Conservation (phyloP, 2,113 vertebrate genomes). For the Lycaon pictus region DNA sequence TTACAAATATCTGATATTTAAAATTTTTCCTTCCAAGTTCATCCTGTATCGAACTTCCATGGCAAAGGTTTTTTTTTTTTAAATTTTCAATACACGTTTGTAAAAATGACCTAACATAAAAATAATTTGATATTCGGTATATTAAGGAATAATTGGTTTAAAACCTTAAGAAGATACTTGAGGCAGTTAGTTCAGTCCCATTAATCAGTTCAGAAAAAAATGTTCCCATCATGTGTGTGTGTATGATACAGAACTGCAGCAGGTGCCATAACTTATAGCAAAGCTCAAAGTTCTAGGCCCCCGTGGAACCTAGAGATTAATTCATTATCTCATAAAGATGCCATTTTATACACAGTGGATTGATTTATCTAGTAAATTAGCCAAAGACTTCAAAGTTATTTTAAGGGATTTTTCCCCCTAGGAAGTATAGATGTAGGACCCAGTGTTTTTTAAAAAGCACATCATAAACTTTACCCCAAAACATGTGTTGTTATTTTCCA, state of each 20-base stretch:
- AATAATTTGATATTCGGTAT: neutral
- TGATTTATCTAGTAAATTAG: conserved; percentile 46
- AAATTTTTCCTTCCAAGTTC: neutral
- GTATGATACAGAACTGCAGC: neutral
- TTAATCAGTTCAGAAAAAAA: conserved; percentile 12
- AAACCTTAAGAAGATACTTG: neutral
- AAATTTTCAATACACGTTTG: neutral
- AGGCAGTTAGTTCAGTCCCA: neutral
- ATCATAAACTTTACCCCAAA: neutral
- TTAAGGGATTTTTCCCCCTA: neutral
- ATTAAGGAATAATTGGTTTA: conserved; percentile 15
- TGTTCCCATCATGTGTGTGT: neutral
- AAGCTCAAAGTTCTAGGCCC: neutral
- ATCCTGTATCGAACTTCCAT: neutral
- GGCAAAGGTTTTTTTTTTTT: neutral
- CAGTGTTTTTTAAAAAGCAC: neutral
- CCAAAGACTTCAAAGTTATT: conserved; percentile 9
- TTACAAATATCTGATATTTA: neutral
- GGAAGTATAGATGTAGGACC: neutral
- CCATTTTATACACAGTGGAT: neutral
- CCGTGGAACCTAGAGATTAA: neutral
- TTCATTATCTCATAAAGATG: neutral
- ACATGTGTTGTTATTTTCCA: neutral
- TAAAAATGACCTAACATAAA: neutral
- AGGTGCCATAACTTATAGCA: neutral